These are phyloP conservation scores for Hippocampus comes DNA, from an alignment of 2,113 vertebrate species.

Conservation along the genomic window DNA sequence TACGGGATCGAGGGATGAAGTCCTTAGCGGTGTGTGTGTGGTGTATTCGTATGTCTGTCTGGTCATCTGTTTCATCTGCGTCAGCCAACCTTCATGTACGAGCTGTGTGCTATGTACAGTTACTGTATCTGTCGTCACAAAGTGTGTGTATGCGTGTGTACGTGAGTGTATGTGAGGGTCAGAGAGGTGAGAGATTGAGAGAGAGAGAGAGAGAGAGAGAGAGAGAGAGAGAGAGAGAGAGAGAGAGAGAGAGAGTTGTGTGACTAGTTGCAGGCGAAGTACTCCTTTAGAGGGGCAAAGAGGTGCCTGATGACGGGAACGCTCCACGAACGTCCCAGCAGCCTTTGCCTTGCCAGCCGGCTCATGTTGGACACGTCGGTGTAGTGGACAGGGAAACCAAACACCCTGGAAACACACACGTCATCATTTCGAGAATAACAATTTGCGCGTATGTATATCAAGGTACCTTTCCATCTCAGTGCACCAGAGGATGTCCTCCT, in stretches of 20 bases:
- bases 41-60: constrained; percentile 32
- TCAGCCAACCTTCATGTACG: constrained; percentile 61
- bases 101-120: constrained; percentile 39
- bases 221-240: background rate
- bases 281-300: constrained; percentile 97
- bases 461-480: constrained; percentile 98
- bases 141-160: constrained; percentile 27
- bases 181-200: constrained; percentile 12
- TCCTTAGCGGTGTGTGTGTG: constrained; percentile 44
- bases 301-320: constrained; percentile 98
- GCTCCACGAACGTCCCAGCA: constrained; percentile 96
- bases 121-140: constrained; percentile 25
- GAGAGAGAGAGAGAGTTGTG: constrained; percentile 32
- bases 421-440: background rate
- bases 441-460: background rate
- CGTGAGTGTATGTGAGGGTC: constrained; percentile 12
- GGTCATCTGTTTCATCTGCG: constrained; percentile 31
- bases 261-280: constrained; percentile 92
- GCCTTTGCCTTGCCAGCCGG: constrained; percentile 94
- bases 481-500: constrained; percentile 99
- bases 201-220: constrained; percentile 13
- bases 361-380: constrained; percentile 99
- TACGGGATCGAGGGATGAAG: constrained; percentile 52
- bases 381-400: constrained; percentile 97
- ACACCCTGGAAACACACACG: constrained; percentile 76